A percentile compares a stretch with the other conserved stretches of the same genome.
Evolutionary conservation across 2,113 vertebrate species (phyloP).

Genomic region (Nothocercus nigrocapillus): DNA sequence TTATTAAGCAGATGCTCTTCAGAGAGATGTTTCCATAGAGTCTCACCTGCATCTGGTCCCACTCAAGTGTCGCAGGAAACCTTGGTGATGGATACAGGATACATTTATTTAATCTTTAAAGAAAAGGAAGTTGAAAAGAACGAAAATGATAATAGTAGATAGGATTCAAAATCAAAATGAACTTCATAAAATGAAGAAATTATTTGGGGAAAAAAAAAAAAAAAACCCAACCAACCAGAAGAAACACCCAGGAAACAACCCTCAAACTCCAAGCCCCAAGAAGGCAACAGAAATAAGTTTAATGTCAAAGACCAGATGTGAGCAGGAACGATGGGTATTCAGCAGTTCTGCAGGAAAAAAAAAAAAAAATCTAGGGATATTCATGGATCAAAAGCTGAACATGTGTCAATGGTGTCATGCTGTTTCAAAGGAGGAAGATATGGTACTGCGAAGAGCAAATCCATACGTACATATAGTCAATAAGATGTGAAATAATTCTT

Average conservation of each 20-base stretch:
- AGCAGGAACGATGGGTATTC: background rate
- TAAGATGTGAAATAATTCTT: slow-evolving; percentile 33
- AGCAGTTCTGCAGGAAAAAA: background rate
- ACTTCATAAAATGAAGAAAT: background rate
- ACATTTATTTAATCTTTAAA: background rate
- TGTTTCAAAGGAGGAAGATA: background rate
- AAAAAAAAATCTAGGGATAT: background rate
- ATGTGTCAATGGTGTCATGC: background rate
- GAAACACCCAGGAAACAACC: background rate
- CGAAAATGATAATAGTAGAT: background rate
- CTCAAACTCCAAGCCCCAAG: accelerated
- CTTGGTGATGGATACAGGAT: background rate
- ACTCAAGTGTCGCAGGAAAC: background rate
- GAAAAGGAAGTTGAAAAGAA: background rate
- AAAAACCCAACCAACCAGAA: no score
- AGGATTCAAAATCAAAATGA: background rate
- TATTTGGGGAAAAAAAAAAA: background rate
- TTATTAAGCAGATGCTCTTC: background rate
- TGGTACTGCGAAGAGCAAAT: background rate
- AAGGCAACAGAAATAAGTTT: background rate
- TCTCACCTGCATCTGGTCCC: background rate
- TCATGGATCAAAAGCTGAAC: background rate
- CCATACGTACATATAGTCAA: background rate
- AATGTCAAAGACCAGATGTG: background rate
- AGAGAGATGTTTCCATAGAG: background rate